phyloP scores from a whole-genome alignment of 2,888 invertebrate species.

The Sinotaia quadrata region DNA sequence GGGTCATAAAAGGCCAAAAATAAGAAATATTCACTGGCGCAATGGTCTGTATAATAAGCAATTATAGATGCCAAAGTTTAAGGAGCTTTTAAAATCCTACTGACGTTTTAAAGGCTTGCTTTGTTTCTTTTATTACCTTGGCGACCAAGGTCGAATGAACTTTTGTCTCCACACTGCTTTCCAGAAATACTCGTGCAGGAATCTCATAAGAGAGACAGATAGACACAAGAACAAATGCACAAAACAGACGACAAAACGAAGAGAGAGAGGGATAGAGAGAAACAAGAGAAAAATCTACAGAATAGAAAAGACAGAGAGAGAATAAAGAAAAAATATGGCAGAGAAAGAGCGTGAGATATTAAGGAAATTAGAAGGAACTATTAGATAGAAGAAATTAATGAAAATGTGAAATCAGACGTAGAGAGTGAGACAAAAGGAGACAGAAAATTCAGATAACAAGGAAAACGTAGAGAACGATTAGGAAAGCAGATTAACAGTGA shows the following conservation, averaged over 20 bases:
- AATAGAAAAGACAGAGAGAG: conserved; percentile 2
- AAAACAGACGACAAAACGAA: conserved; percentile 4
- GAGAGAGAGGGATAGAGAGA: neutral
- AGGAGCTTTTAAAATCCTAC: too few relatives aligned
- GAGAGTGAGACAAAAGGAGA: conserved; percentile 3
- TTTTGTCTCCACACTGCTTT: too few relatives aligned
- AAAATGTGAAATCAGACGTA: neutral
- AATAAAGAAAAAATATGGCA: conserved; percentile 9
- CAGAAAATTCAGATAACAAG: neutral
- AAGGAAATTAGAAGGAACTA: neutral
- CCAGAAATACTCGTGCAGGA: neutral
- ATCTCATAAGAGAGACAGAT: neutral
- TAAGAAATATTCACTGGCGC: too few relatives aligned
- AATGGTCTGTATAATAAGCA: too few relatives aligned
- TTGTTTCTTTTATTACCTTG: too few relatives aligned
- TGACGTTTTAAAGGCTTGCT: too few relatives aligned
- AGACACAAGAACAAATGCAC: neutral
- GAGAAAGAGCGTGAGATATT: conserved; percentile 1
- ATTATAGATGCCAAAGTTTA: too few relatives aligned
- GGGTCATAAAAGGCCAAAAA: too few relatives aligned
- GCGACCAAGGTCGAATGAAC: too few relatives aligned
- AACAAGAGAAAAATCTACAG: neutral
- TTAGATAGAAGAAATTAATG: too few relatives aligned
- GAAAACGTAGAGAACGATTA: too few relatives aligned
- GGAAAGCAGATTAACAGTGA: neutral